Conservation (phyloP, 2,888 invertebrate genomes). For the Drosophila pseudotakahashii region DNA sequence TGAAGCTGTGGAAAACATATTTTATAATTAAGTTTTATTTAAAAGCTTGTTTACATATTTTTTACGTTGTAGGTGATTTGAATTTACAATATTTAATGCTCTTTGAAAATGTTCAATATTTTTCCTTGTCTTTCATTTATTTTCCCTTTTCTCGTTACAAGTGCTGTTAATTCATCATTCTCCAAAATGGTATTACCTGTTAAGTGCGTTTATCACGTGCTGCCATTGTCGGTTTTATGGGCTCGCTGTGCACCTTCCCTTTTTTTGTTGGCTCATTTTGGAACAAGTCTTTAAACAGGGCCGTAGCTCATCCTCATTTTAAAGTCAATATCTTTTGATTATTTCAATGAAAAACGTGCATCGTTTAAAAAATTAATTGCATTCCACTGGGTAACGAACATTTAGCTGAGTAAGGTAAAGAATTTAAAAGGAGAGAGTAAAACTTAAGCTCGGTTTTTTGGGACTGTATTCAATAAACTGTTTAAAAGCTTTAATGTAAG, state of each 20-base stretch:
- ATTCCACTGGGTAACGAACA: neutral
- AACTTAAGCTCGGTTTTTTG: neutral
- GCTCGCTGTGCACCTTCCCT: constrained; percentile 30
- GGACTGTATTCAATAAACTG: neutral
- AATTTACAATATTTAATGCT: too few species aligned
- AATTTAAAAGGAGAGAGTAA: constrained; percentile 3
- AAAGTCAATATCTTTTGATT: constrained; percentile 64
- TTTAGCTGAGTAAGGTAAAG: neutral
- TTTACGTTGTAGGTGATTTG: too few species aligned
- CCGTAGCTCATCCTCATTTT: constrained; percentile 16
- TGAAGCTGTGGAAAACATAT: neutral
- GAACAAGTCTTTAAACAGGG: constrained; percentile 18
- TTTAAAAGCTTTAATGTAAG: neutral
- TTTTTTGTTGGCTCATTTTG: constrained; percentile 8
- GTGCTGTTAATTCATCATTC: constrained; percentile 68
- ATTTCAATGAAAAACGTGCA: constrained; percentile 60
- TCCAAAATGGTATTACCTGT: constrained; percentile 80
- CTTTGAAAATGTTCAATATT: too few species aligned
- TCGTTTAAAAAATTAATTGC: constrained; percentile 45
- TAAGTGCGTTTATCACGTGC: constrained; percentile 82
- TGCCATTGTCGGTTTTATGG: constrained; percentile 61
- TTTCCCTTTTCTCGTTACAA: neutral
- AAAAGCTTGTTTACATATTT: too few species aligned
- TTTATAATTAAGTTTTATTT: too few species aligned
- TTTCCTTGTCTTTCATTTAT: neutral